Conservation (phyloP, 1,140 invertebrate species). For the Daktulosphaira vitifoliae region DNA sequence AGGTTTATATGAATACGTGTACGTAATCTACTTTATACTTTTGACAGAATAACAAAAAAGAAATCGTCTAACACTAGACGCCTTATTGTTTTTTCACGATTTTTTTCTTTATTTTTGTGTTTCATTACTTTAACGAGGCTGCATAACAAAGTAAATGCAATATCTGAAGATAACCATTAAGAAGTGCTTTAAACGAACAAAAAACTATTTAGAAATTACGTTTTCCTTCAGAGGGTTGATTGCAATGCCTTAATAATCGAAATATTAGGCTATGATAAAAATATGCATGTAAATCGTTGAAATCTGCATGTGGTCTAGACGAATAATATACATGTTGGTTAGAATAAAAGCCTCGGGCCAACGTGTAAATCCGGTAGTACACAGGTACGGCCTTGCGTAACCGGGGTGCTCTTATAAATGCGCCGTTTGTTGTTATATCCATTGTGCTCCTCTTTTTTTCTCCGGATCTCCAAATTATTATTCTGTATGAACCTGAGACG, state of each 20-base stretch:
- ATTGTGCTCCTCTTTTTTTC: conserved; percentile 25
- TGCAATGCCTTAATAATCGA: too few relatives aligned
- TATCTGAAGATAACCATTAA: too few relatives aligned
- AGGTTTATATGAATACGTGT: conserved; percentile 28
- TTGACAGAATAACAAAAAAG: background rate
- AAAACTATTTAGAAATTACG: too few relatives aligned
- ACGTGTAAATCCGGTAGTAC: conserved; percentile 33
- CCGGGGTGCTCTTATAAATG: conserved; percentile 7
- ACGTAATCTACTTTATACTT: background rate
- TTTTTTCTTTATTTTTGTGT: background rate
- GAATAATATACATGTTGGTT: background rate
- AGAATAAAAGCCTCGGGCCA: background rate
- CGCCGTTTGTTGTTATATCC: conserved; percentile 1
- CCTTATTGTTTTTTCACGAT: conserved; percentile 9
- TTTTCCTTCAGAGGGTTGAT: too few relatives aligned
- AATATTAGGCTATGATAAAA: too few relatives aligned
- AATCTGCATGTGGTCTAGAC: too few relatives aligned
- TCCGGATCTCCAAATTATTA: background rate
- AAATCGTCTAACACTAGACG: conserved; percentile 3
- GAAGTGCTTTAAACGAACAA: too few relatives aligned
- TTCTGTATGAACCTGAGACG: background rate
- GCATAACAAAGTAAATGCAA: too few relatives aligned
- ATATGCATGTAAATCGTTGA: too few relatives aligned
- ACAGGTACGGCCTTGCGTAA: conserved; percentile 23
- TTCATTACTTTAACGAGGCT: too few relatives aligned